These are phyloP conservation scores for Drosophila paulistorum DNA, from an alignment of 1,140 invertebrate species.

Conservation along the genomic window DNA sequence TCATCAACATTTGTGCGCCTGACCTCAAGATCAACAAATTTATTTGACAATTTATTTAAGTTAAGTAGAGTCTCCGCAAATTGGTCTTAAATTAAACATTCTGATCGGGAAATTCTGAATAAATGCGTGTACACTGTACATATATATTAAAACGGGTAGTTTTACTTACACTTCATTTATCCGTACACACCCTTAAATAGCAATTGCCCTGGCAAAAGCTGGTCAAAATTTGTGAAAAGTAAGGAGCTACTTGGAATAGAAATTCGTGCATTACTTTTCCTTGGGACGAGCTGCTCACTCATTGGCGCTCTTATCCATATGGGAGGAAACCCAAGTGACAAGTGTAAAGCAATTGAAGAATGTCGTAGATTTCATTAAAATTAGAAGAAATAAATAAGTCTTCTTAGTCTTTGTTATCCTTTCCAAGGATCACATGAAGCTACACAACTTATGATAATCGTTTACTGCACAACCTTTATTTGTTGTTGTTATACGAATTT, in stretches of 20 bases:
- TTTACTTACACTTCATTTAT: not conserved
- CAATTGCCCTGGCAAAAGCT: not conserved
- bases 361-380: too few species aligned
- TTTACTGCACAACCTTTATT: too few species aligned
- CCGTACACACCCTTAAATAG: not conserved
- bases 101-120: not conserved
- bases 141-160: not conserved
- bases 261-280: not conserved
- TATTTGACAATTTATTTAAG: slow-evolving; percentile 3
- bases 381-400: too few species aligned
- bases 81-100: not conserved
- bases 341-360: too few species aligned
- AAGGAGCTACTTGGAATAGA: not conserved
- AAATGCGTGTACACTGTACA: too few species aligned
- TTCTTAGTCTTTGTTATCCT: too few species aligned
- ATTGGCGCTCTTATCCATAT: too few species aligned
- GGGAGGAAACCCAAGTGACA: too few species aligned
- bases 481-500: too few species aligned
- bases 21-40: slow-evolving; percentile 1
- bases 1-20: not conserved
- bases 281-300: not conserved
- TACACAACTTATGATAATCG: too few species aligned
- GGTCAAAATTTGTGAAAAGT: not conserved
- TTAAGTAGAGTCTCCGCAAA: not conserved
- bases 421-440: too few species aligned